Percentiles rank a stretch among this genome's conserved stretches.
Conservation (phyloP, 2,888 invertebrate genomes). For the Drosophila leonis region DNA sequence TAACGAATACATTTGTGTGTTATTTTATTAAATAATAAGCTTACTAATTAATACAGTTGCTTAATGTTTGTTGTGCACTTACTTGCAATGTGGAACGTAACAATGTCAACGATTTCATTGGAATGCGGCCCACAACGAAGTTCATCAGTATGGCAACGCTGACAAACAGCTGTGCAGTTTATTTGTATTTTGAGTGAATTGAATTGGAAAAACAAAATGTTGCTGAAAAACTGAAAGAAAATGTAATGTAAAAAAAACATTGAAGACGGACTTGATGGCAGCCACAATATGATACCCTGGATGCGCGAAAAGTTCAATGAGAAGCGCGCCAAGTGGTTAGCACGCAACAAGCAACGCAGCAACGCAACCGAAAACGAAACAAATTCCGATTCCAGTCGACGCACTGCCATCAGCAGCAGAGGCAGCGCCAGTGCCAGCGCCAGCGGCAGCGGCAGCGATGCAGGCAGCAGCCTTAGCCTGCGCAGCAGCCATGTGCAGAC, state of each 20-base stretch:
- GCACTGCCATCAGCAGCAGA: constrained; percentile 17
- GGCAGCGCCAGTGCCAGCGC: constrained; percentile 19
- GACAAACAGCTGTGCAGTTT: constrained; percentile 50
- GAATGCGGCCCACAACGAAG: constrained; percentile 10
- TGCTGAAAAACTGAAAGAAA: constrained; percentile 31
- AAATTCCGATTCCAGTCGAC: constrained; percentile 46
- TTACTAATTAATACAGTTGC: not conserved
- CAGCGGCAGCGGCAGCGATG: constrained; percentile 62
- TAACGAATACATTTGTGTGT: too few relatives aligned
- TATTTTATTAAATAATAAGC: not conserved
- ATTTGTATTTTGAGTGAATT: constrained; percentile 48
- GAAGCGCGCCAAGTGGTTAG: constrained; percentile 84
- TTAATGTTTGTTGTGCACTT: not conserved
- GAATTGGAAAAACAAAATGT: constrained; percentile 32
- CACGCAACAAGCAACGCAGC: constrained; percentile 77
- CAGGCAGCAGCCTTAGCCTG: constrained; percentile 55
- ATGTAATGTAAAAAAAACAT: constrained; percentile 49
- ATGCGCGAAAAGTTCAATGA: constrained; percentile 85
- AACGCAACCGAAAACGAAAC: constrained; percentile 32
- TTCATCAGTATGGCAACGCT: constrained; percentile 42
- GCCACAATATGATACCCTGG: constrained; percentile 84
- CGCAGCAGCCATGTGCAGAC: constrained; percentile 57
- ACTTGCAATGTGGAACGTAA: not conserved
- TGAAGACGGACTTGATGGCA: constrained; percentile 43
- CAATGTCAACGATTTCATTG: not conserved